Percentiles rank a stretch among this genome's conserved stretches.
Conservation (phyloP, 2,797 vertebrate species). For the Phylloscopus collybita region DNA sequence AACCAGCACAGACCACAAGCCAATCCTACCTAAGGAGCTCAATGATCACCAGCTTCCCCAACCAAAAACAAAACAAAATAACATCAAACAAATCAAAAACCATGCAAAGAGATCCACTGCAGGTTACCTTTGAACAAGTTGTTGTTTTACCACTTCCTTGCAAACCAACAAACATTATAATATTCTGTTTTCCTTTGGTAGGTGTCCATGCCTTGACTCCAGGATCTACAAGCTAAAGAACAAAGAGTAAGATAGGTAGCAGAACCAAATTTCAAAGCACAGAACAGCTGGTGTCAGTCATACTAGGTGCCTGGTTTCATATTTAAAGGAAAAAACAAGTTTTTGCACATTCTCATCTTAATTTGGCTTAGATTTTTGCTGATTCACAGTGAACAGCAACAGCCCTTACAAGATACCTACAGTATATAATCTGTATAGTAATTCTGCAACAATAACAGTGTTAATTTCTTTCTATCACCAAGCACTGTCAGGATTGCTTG, state of each 20-base stretch:
- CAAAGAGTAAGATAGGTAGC: not conserved
- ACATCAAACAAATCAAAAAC: not conserved
- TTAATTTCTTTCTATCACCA: not conserved
- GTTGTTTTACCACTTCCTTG: constrained; percentile 99
- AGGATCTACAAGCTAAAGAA: constrained; percentile 91
- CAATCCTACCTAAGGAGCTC: not conserved
- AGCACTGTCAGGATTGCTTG: not conserved
- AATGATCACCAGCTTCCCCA: not conserved
- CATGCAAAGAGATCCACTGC: not conserved
- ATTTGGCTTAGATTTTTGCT: not conserved
- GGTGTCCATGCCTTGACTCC: constrained; percentile 99
- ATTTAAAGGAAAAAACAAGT: not conserved
- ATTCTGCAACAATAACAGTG: not conserved
- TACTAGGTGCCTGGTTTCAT: not conserved
- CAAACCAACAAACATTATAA: constrained; percentile 98
- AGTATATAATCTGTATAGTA: not conserved
- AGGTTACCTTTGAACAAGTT: constrained; percentile 94
- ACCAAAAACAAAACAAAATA: not conserved
- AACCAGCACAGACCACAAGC: not conserved
- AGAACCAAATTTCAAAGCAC: constrained; percentile 13
- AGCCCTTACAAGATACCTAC: not conserved
- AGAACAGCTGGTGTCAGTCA: not conserved
- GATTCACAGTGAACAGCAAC: not conserved
- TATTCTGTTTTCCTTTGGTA: constrained; percentile 97
- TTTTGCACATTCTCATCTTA: not conserved